phyloP scores from a whole-genome alignment of 2,113 vertebrate genomes.

The Tragulus kanchil region DNA sequence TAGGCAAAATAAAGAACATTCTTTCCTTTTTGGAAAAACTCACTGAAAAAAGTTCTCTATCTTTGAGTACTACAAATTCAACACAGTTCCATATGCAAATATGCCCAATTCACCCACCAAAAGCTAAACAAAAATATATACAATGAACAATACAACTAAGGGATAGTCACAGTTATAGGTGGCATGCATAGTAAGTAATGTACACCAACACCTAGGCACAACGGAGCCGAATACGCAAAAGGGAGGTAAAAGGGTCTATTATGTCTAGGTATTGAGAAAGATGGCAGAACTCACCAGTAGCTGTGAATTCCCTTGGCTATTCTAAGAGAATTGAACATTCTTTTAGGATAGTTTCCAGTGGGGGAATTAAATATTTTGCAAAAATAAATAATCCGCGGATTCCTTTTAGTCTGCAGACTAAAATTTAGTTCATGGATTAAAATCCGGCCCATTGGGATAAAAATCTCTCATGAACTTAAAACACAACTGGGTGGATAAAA shows the following conservation, averaged over 20 bases:
- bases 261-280: slow-evolving; percentile 82
- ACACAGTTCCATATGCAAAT: slow-evolving; percentile 85
- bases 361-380: slow-evolving; percentile 87
- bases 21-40: slow-evolving; percentile 81
- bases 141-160: slow-evolving; percentile 83
- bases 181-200: slow-evolving; percentile 78
- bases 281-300: slow-evolving; percentile 73
- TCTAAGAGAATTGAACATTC: slow-evolving; percentile 74
- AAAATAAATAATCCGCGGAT: slow-evolving; percentile 92
- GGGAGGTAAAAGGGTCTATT: slow-evolving; percentile 75
- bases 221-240: slow-evolving; percentile 75
- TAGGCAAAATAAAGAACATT: slow-evolving; percentile 75
- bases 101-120: slow-evolving; percentile 89
- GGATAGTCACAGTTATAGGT: slow-evolving; percentile 86
- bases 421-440: slow-evolving; percentile 91
- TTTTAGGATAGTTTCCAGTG: slow-evolving; percentile 90
- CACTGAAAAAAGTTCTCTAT: slow-evolving; percentile 78
- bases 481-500: slow-evolving; percentile 83
- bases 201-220: slow-evolving; percentile 85
- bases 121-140: slow-evolving; percentile 87
- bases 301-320: slow-evolving; percentile 79
- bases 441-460: slow-evolving; percentile 87
- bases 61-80: slow-evolving; percentile 84
- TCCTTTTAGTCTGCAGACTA: slow-evolving; percentile 93
- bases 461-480: slow-evolving; percentile 85